A percentile compares a stretch with the other conserved stretches of the same genome.
Conservation (phyloP, 2,888 invertebrate genomes). For the Rotaria magnacalcarata region DNA sequence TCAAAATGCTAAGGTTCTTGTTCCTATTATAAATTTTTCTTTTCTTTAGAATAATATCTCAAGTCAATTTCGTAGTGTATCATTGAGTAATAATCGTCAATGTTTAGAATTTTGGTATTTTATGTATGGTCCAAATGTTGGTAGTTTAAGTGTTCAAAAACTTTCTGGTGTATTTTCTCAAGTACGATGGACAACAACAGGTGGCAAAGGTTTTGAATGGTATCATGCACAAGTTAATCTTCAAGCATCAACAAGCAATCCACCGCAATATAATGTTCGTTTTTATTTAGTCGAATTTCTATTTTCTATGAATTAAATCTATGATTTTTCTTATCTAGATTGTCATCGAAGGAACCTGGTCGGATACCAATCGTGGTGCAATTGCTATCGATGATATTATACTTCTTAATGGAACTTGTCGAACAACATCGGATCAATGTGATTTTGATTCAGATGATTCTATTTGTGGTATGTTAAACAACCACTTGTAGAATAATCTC, state of each 20-base stretch:
- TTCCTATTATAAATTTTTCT: not conserved
- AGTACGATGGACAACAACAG: conserved; percentile 32
- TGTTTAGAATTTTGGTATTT: conserved; percentile 56
- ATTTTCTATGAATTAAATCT: too few species aligned
- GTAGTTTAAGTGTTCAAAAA: conserved; percentile 49
- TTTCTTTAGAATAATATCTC: not conserved
- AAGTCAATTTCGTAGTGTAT: not conserved
- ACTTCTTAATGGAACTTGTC: conserved; percentile 41
- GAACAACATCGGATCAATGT: conserved; percentile 40
- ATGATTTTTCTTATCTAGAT: conserved; percentile 48
- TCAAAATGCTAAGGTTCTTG: not conserved
- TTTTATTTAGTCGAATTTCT: not conserved
- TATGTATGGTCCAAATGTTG: conserved; percentile 52
- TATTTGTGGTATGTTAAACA: conserved; percentile 39
- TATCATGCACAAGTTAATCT: conserved; percentile 41
- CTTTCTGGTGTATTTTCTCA: not conserved
- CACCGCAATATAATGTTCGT: conserved; percentile 40
- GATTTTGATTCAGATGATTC: conserved; percentile 46
- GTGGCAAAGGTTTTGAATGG: conserved; percentile 40
- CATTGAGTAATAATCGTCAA: not conserved
- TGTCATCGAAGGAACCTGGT: conserved; percentile 52
- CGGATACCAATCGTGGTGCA: conserved; percentile 50
- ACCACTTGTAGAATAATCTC: too few species aligned
- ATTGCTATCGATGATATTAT: conserved; percentile 56
- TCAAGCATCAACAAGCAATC: not conserved